These are phyloP conservation scores for Columba janthina DNA, from an alignment of 2,113 vertebrate genomes.

Conservation along the genomic window DNA sequence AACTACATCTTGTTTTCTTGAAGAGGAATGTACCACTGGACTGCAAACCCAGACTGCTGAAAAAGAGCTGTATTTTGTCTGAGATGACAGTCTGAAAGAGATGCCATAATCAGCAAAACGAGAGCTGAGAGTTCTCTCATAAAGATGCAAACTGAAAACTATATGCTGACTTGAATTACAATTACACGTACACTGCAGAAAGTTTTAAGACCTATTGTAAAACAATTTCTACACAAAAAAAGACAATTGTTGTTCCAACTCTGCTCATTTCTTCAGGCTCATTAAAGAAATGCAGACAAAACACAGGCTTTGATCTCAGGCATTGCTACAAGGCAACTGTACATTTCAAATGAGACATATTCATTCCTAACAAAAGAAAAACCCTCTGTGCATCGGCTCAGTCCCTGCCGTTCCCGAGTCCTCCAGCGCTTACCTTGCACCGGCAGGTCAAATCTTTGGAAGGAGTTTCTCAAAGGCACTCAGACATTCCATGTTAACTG, in stretches of 20 bases:
- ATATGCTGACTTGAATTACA: neutral
- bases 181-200: neutral
- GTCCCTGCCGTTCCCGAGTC: neutral
- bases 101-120: neutral
- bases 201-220: constrained; percentile 15
- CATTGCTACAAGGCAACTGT: constrained; percentile 44
- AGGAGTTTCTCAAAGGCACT: constrained; percentile 43
- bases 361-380: neutral
- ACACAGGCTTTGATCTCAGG: constrained; percentile 53
- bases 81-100: neutral
- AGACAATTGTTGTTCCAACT: neutral
- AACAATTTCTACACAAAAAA: neutral
- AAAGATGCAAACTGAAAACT: neutral
- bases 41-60: neutral
- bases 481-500: constrained; percentile 68
- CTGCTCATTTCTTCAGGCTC: neutral
- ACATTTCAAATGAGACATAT: neutral
- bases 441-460: constrained; percentile 47
- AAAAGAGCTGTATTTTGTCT: neutral
- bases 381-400: neutral
- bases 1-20: neutral
- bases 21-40: neutral
- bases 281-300: constrained; percentile 42
- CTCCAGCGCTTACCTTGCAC: constrained; percentile 53
- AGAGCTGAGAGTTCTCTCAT: neutral